Evolutionary conservation across 2,113 vertebrate genomes (phyloP), one percentile per base, ranked within the genome.

Genomic region (Pygoscelis antarcticus): DNA sequence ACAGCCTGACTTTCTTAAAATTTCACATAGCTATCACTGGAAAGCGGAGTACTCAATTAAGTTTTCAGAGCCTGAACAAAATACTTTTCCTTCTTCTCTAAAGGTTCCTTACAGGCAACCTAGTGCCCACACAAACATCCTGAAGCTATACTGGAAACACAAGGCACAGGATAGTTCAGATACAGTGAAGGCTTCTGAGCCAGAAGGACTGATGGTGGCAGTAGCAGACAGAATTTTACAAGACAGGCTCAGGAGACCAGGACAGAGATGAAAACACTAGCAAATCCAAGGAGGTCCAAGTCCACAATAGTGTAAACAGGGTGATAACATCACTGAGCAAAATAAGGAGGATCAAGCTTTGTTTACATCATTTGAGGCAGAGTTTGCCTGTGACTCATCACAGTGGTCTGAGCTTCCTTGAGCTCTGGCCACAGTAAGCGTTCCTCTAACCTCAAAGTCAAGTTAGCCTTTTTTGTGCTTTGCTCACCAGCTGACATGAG

Each of bases 121-220:
- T 21, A 42, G 19, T 15, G 47, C 26, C 47, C 42, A 42, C 34
- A 52, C 21, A 44, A 62, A 66, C 16, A 49, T 38, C 54, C 76
- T 9, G 13, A 36, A 68, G 11, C 42, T 87, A 32, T 40, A 22
- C 19, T 57, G 32, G 36, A 80, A 94, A 88, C 1, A 2, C 27
- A 46, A 84, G 60, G 46, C 25, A 30, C 3, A 9, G 29, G 15
- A 17, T 2, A 64, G 12, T 7, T 64, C 40, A 54, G 10, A 54
- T 7, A 55, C 32, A 44, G 54, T 3, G 4, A 62, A 62, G 38
- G 51, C 49, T 81, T 42, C 46, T 54, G 22, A 95, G 65, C 44
- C 27, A 14, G 55, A 81, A 96, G 54, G 87, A 93, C 93, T 87
- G 74, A 85, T 16, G 90, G 89, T 91, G 92, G 96, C 95, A 97